These are phyloP conservation scores for Suillia variegata DNA, from an alignment of 2,888 invertebrate genomes.

Conservation along the genomic window DNA sequence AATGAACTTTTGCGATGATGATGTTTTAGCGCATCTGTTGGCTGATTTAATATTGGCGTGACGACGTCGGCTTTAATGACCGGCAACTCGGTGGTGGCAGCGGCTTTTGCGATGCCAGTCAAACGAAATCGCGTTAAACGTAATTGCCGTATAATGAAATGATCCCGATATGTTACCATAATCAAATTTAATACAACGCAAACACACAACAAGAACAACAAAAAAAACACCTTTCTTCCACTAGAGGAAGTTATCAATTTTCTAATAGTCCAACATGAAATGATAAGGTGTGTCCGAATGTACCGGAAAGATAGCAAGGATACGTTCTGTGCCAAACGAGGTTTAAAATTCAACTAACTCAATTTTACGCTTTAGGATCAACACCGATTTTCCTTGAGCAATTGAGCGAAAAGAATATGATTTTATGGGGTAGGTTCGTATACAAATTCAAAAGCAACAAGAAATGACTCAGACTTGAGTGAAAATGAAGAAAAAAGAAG, in stretches of 20 bases:
- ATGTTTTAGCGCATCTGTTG: slow-evolving; percentile 15
- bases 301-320: not conserved
- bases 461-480: not conserved
- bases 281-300: too few relatives aligned
- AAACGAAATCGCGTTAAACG: slow-evolving; percentile 35
- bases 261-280: not conserved
- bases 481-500: not conserved
- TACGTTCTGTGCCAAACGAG: not conserved
- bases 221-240: not conserved
- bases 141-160: slow-evolving; percentile 34
- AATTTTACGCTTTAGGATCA: not conserved
- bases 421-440: not conserved
- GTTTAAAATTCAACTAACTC: slow-evolving; percentile 2
- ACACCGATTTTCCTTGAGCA: not conserved
- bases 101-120: slow-evolving; percentile 8
- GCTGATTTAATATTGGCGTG: slow-evolving; percentile 7
- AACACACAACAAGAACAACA: not conserved
- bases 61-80: not conserved
- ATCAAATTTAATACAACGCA: slow-evolving; percentile 14
- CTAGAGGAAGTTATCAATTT: not conserved
- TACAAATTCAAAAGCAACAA: too few relatives aligned
- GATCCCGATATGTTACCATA: slow-evolving; percentile 45
- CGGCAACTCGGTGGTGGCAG: not conserved
- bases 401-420: not conserved
- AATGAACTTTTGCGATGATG: slow-evolving; percentile 28